phyloP scores from a whole-genome alignment of 2,797 vertebrate genomes.

The Onychomys leucogaster region DNA sequence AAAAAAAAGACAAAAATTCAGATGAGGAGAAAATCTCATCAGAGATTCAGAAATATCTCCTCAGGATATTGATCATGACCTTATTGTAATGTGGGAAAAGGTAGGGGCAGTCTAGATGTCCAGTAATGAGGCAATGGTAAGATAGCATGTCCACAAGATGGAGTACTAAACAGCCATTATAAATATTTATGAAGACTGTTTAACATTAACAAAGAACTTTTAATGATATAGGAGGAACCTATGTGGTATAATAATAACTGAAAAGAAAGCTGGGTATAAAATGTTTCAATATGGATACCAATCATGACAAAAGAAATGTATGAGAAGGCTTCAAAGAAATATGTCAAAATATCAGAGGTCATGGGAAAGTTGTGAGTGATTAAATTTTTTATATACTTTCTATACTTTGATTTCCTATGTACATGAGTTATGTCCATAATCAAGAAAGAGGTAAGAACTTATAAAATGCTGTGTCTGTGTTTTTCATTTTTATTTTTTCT shows the following conservation, averaged over 20 bases:
- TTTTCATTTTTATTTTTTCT: slow-evolving; percentile 79
- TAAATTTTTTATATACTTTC: background rate
- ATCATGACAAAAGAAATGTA: slow-evolving; percentile 27
- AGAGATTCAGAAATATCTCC: too few relatives aligned
- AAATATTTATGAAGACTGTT: slow-evolving; percentile 63
- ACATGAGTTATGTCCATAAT: slow-evolving; percentile 35
- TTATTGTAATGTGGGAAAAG: slow-evolving; percentile 19
- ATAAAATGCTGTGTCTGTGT: slow-evolving; percentile 52
- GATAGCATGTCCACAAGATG: background rate
- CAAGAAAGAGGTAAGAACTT: slow-evolving; percentile 64
- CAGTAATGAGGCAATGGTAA: background rate
- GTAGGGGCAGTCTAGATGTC: background rate
- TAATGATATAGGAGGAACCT: background rate
- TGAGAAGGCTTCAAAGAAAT: background rate
- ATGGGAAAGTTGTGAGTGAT: background rate
- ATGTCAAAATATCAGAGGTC: background rate
- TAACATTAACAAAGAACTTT: slow-evolving; percentile 68
- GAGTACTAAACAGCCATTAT: slow-evolving; percentile 9
- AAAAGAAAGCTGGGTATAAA: slow-evolving; percentile 34
- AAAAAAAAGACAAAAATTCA: slow-evolving; percentile 43
- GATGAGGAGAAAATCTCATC: too few relatives aligned
- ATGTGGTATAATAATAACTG: background rate
- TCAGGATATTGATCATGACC: background rate
- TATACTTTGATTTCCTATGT: slow-evolving; percentile 53
- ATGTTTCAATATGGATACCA: background rate